Evolutionary conservation across 1,140 invertebrate genomes (phyloP).

Genomic region (Anthonomus grandis): DNA sequence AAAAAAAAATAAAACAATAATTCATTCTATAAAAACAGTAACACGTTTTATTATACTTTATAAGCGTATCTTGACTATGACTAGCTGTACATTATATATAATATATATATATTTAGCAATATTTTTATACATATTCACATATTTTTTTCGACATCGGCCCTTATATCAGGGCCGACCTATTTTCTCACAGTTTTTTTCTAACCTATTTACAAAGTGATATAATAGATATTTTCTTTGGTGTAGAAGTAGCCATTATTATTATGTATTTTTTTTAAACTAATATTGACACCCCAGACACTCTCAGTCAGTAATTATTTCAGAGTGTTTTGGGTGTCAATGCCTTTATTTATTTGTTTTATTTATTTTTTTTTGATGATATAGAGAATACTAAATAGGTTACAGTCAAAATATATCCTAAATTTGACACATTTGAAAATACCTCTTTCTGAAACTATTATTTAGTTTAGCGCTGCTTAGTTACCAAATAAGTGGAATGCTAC

Average conservation of each 20-base stretch:
- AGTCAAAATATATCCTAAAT: conserved; percentile 19
- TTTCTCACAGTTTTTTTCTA: conserved; percentile 38
- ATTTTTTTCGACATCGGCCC: conserved; percentile 36
- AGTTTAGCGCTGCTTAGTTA: too few species aligned
- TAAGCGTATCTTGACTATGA: conserved; percentile 51
- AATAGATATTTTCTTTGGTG: conserved; percentile 47
- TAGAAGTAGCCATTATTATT: conserved; percentile 41
- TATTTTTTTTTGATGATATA: too few species aligned
- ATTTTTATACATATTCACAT: conserved; percentile 49
- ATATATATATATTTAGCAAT: conserved; percentile 37
- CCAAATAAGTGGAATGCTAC: conserved; percentile 36
- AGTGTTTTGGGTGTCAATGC: conserved; percentile 5
- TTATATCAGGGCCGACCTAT: conserved; percentile 30
- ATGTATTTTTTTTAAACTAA: conserved; percentile 20
- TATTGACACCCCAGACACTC: conserved; percentile 6
- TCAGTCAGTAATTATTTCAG: background rate
- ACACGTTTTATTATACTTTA: conserved; percentile 48
- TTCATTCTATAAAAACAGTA: conserved; percentile 49
- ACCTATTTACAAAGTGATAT: conserved; percentile 42
- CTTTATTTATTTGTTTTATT: background rate
- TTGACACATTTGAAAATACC: conserved; percentile 32
- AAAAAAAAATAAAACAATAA: conserved; percentile 38
- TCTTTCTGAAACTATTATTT: conserved; percentile 22
- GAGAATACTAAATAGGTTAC: background rate
- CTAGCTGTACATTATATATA: conserved; percentile 51